A percentile compares a stretch with the other conserved stretches of the same genome.
These are phyloP conservation scores for Phyto melanocephala DNA, from an alignment of 2,888 invertebrate species.

Conservation along the genomic window DNA sequence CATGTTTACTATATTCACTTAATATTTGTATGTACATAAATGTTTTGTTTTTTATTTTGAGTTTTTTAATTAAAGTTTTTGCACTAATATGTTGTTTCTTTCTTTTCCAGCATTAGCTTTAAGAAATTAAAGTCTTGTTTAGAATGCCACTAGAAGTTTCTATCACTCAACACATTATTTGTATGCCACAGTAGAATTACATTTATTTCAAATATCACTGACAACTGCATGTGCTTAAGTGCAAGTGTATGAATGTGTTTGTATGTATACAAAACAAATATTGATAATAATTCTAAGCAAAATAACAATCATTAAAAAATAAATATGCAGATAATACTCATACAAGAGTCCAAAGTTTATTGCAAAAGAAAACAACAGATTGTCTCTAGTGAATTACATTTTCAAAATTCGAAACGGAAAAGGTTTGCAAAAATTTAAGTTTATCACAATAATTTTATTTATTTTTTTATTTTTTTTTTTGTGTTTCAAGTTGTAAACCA, in stretches of 20 bases:
- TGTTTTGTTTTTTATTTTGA: too few relatives aligned
- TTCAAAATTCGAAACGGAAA: neutral
- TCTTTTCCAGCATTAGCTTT: too few relatives aligned
- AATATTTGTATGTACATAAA: too few relatives aligned
- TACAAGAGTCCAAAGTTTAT: conserved; percentile 48
- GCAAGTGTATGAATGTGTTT: too few relatives aligned
- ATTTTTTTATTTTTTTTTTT: neutral
- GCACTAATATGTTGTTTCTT: too few relatives aligned
- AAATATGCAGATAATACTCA: conserved; percentile 32
- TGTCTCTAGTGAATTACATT: neutral
- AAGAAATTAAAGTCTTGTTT: neutral
- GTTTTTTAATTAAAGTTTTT: too few relatives aligned
- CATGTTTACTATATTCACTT: too few relatives aligned
- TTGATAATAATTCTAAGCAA: conserved; percentile 8
- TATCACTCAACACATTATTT: neutral
- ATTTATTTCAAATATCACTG: neutral
- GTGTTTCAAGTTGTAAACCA: neutral
- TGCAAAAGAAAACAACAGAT: neutral
- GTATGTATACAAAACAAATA: conserved; percentile 8
- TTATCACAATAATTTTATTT: neutral
- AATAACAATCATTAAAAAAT: neutral
- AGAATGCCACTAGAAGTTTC: conserved; percentile 9
- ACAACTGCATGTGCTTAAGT: neutral
- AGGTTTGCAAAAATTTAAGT: neutral
- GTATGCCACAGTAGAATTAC: neutral